These are phyloP conservation scores for Danio kyathit DNA, from an alignment of 2,797 vertebrate genomes.

Conservation along the genomic window DNA sequence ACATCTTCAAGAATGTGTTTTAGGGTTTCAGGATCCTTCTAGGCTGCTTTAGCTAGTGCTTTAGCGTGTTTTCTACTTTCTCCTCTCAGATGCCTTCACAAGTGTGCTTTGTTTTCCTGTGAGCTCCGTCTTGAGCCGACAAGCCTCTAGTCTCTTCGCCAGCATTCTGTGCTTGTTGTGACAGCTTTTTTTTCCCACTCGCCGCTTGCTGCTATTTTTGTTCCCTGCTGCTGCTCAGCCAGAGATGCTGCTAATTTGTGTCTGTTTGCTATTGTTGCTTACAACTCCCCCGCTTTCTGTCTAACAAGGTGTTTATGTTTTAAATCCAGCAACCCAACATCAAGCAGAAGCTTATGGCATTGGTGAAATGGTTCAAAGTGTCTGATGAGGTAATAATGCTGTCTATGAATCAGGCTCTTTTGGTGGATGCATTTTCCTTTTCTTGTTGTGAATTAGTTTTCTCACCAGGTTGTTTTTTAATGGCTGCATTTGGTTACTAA, in stretches of 20 bases:
- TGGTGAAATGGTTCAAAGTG: constrained; percentile 88
- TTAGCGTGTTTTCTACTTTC: constrained; percentile 15
- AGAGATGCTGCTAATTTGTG: constrained; percentile 44
- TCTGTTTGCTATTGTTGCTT: constrained; percentile 49
- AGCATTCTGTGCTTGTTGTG: constrained; percentile 36
- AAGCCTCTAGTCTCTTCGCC: constrained; percentile 29
- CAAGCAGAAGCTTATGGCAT: constrained; percentile 90
- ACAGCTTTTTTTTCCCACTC: constrained; percentile 43
- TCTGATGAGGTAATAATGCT: constrained; percentile 82
- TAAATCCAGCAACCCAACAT: constrained; percentile 84
- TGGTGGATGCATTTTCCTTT: neutral
- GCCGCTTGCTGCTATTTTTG: constrained; percentile 56
- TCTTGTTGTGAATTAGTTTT: neutral
- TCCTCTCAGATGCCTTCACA: constrained; percentile 43
- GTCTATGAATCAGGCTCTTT: neutral
- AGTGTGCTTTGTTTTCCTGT: constrained; percentile 49
- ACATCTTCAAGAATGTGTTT: no score
- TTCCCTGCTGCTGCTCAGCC: constrained; percentile 29
- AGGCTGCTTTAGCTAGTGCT: neutral
- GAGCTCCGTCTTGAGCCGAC: constrained; percentile 32
- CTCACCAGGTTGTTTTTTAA: neutral
- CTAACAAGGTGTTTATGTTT: constrained; percentile 46
- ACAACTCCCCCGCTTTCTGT: constrained; percentile 31
- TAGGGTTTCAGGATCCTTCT: no score
- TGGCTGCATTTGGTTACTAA: neutral